phyloP scores from a whole-genome alignment of 2,113 vertebrate species.

The Turnix velox region DNA sequence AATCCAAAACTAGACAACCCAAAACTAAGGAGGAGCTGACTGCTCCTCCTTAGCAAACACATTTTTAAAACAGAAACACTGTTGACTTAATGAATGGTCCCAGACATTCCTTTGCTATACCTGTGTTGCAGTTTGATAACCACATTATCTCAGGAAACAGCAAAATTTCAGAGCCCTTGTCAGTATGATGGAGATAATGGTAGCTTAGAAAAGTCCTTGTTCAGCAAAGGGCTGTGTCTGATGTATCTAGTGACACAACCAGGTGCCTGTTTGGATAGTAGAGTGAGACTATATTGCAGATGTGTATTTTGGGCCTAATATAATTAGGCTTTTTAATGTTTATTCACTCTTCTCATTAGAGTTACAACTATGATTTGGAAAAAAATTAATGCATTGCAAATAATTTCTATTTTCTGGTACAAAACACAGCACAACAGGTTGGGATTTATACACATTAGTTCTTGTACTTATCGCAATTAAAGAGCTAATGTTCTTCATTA shows the following conservation, averaged over 20 bases:
- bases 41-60: not conserved
- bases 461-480: not conserved
- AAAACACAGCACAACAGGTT: not conserved
- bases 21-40: no score
- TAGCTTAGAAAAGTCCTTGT: not conserved
- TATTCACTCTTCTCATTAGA: not conserved
- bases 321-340: not conserved
- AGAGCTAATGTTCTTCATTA: slow-evolving; percentile 38
- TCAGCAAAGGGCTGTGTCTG: not conserved
- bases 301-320: not conserved
- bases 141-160: not conserved
- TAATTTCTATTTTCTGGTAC: not conserved
- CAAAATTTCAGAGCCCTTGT: not conserved
- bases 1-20: not conserved
- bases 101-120: not conserved
- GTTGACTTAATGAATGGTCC: not conserved
- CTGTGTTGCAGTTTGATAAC: not conserved
- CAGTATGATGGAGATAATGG: not conserved
- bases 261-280: not conserved
- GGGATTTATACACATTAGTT: not conserved
- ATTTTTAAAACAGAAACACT: not conserved
- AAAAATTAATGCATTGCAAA: not conserved
- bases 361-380: not conserved
- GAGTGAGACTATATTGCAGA: not conserved
- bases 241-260: not conserved